Evolutionary conservation across 1,140 invertebrate species (phyloP).

Genomic region (Lerema accius): DNA sequence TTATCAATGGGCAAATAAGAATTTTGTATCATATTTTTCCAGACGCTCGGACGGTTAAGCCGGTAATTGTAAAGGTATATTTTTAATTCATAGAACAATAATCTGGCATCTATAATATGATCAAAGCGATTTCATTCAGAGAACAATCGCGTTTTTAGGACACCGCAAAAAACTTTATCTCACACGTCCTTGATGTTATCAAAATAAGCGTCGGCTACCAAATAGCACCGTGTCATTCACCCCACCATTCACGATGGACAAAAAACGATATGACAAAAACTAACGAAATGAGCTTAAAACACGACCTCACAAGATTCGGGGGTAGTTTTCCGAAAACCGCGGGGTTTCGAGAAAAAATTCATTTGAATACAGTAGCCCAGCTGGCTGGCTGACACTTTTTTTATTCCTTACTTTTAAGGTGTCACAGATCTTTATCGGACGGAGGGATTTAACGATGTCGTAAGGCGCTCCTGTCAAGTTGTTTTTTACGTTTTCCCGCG

Average conservation of each 20-base stretch:
- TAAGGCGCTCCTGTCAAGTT: constrained; percentile 73
- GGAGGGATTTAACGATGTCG: constrained; percentile 77
- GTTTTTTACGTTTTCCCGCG: constrained; percentile 65
- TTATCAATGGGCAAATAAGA: neutral
- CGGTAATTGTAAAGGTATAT: neutral
- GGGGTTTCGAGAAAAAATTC: constrained; percentile 66
- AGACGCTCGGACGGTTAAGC: constrained; percentile 21
- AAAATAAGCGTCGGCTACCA: constrained; percentile 47
- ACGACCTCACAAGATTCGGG: constrained; percentile 65
- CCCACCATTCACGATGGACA: constrained; percentile 31
- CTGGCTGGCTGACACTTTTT: constrained; percentile 58
- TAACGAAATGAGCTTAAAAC: constrained; percentile 51
- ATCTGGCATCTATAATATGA: constrained; percentile 11
- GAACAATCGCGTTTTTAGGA: constrained; percentile 14
- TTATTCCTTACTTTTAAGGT: constrained; percentile 58
- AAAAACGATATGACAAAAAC: constrained; percentile 52
- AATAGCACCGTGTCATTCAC: constrained; percentile 57
- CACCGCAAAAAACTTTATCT: constrained; percentile 6
- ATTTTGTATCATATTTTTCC: too few relatives aligned
- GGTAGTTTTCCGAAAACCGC: constrained; percentile 67
- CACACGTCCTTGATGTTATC: constrained; percentile 47
- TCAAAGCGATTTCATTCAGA: constrained; percentile 21
- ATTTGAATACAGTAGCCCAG: constrained; percentile 80
- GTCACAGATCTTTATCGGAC: constrained; percentile 77
- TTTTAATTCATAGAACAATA: constrained; percentile 1